Base-by-base conservation (phyloP, 1,140 invertebrate species). In the Cherax destructor region DNA sequence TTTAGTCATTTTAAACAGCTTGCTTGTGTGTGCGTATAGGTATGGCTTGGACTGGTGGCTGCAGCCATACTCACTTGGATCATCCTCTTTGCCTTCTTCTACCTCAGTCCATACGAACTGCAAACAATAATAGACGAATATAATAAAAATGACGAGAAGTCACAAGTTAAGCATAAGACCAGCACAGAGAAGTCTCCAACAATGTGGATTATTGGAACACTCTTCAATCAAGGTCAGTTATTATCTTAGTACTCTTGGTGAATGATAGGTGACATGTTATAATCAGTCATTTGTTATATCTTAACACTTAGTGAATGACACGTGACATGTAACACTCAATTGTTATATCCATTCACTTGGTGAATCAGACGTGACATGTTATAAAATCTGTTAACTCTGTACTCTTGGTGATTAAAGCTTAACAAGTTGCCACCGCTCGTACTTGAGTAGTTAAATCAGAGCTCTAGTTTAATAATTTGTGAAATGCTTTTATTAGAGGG, bases 41-140 rank as follows among this genome's bases (percentile, higher is more conserved):
- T 89, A 65, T 89, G 87, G 87, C n/a, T 89, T 7, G 72, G 87
- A 69, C 30, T 89, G 49, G 56, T 83, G 41, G 87, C 56, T n/a
- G 80, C 41, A 4, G 21, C 83, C 0, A 6, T 52, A 13, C 80
- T 89, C 78, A 89, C 59, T 4, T 89, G 87, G 87, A 5, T 83
- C 11, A 41, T 65, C 10, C 79, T 89, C 65, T 79, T 83, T 6
- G 47, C 72, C 5, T 61, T 89, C 9, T n/a, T 76, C 21, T 41
- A 80, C 65, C 79, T 74, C 18, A 72, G 52, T 13, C 78, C 77
- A 1, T 41, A 76, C 69, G 65, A 84, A 9, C 21, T 3, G 59
- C 41, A 49, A n/a, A 50, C 21, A 65, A 47, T 16, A 65, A 52
- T n/a, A 24, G 9, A 69, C 21, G 59, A 47, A 1, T 59, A 30